Base-by-base conservation (phyloP, 2,797 vertebrate species). In the Melanotaenia maccullochi region DNA sequence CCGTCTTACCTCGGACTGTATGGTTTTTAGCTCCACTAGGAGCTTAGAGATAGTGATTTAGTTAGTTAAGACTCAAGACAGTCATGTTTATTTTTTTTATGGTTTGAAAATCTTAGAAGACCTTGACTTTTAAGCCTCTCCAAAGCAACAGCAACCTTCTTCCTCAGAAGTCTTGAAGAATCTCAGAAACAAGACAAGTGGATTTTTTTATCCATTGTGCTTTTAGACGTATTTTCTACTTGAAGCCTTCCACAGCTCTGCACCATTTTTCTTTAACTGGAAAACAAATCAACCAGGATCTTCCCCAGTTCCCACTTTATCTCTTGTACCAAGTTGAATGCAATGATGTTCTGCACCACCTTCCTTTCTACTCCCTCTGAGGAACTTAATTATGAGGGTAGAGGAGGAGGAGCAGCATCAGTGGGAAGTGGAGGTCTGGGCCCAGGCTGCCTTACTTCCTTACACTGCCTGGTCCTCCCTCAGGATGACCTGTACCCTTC, bases 281-380 rank as follows among this genome's bases (percentile, higher is more conserved):
- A 4, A 58, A 9, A 11, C 55, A 9, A 20, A 71, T 51, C 58
- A 54, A 14, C 51, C 24, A 28, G 28, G 16, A 52, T 32, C 49
- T 28, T 0, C 63, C 20, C 40, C 59, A 1, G 12, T 60, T 56
- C 30, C 52, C 18, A 0, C n/a, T 1, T 2, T 22, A 18, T 35
- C 16, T 40, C 64, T 64, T 57, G 64, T 76, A 75, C 75, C 42
- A 25, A 18, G 13, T 36, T 47, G 16, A 4, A 60, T 24, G 63
- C 35, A 0, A 90, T 91, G 92, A 96, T 96, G 94, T 96, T 96
- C 93, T 97, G 94, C 88, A 95, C 94, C 61, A 95, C 94, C 0
- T 96, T 96, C 90, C 90, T 93, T 62, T 95, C 94, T 9, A 76
- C 91, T 4, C 89, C 94, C 57, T 91, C 93, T 20, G 94, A 95